Evolutionary conservation across 2,797 vertebrate genomes (phyloP).

Genomic region (Paramormyrops hopkinsi): DNA sequence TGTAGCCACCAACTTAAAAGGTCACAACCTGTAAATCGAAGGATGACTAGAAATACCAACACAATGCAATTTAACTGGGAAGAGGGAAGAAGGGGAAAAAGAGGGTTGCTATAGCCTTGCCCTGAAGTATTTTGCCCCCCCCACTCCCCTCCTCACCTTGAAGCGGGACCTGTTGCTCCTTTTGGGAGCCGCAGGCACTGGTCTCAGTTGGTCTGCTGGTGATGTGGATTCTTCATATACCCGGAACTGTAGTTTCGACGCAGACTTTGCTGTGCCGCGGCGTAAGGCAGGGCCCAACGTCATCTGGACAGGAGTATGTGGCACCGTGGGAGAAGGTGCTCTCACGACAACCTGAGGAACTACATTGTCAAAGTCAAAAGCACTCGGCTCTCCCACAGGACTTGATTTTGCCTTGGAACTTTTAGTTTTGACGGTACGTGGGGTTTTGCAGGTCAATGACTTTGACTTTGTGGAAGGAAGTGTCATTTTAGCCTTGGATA

Average conservation of each 20-base stretch:
- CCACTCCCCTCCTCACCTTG: slow-evolving; percentile 56
- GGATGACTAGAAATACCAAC: neutral
- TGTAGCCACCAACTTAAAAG: neutral
- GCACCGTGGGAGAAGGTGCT: slow-evolving; percentile 28
- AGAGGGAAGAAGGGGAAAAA: neutral
- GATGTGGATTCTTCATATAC: slow-evolving; percentile 71
- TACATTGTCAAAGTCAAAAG: slow-evolving; percentile 42
- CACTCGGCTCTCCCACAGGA: neutral
- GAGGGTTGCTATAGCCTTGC: neutral
- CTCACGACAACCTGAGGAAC: slow-evolving; percentile 29
- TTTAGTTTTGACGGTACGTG: slow-evolving; percentile 19
- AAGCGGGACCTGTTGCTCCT: slow-evolving; percentile 66
- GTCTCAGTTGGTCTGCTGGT: slow-evolving; percentile 40
- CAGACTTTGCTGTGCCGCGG: slow-evolving; percentile 38
- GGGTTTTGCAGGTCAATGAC: slow-evolving; percentile 38
- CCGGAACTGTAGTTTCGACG: slow-evolving; percentile 57
- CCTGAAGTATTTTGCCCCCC: neutral
- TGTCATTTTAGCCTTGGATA: slow-evolving; percentile 36
- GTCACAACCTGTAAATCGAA: neutral
- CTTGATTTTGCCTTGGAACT: slow-evolving; percentile 11
- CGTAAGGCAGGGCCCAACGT: slow-evolving; percentile 20
- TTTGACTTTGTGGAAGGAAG: slow-evolving; percentile 40
- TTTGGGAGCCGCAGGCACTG: slow-evolving; percentile 71
- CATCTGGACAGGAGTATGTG: slow-evolving; percentile 57
- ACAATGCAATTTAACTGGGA: neutral